phyloP scores from a whole-genome alignment of 2,113 vertebrate species.

The Prunella himalayana region DNA sequence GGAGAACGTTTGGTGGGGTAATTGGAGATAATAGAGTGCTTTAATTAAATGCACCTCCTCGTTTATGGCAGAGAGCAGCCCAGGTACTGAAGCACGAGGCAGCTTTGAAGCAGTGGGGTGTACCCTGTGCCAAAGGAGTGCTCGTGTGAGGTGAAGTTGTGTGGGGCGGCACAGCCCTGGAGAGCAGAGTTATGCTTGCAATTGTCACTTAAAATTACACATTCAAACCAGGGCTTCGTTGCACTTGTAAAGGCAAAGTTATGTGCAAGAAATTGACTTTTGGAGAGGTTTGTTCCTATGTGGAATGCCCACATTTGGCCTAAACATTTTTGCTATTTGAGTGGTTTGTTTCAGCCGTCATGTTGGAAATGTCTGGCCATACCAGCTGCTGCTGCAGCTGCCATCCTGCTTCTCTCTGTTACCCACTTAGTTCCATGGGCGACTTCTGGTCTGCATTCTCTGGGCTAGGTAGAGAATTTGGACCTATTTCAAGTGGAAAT shows the following conservation, averaged over 20 bases:
- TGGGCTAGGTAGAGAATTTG: conserved; percentile 16
- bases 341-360: neutral
- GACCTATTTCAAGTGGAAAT: neutral
- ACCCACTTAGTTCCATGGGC: neutral
- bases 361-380: neutral
- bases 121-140: neutral
- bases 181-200: neutral
- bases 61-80: neutral
- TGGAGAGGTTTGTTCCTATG: neutral
- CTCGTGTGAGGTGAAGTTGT: neutral
- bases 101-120: neutral
- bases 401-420: neutral
- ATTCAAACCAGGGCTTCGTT: neutral
- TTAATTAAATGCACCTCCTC: neutral
- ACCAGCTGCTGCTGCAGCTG: conserved; percentile 50
- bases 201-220: neutral
- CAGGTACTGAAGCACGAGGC: neutral
- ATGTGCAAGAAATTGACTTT: neutral
- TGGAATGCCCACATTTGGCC: neutral
- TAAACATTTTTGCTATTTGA: neutral
- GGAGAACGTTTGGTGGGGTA: neutral
- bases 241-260: neutral
- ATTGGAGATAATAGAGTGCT: neutral
- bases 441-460: conserved; percentile 13
- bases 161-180: neutral